Evolutionary conservation across 2,888 invertebrate genomes (phyloP), one percentile per base, ranked within the genome.

Genomic region (Caenorhabditis sinica): DNA sequence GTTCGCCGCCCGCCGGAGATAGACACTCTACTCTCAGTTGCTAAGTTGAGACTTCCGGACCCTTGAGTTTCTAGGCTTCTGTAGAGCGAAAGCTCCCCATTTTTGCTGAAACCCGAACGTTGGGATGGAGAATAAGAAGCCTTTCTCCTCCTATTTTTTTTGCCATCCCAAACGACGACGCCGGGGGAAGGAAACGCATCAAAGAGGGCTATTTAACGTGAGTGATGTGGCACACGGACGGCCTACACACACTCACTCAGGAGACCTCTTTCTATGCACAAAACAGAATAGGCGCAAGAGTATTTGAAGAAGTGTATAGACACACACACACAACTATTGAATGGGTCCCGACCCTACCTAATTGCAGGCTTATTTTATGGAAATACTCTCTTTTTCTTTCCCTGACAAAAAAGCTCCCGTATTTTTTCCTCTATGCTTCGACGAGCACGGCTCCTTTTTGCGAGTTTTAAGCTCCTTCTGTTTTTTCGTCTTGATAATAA

Each of bases 331-430:
- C 53, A 69, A 69, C 65, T 72, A 68, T 65, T 76, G 66, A 53
- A 69, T 76, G 76, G 76, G 68, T 45, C 43, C 53, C 69, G 28
- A 23, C 56, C 23, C 33, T 69, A 69, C 71, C 65, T 76, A 73
- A 76, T 83, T 83, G 71, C 58, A 71, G 83, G 76, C 76, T 73
- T 76, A 72, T 82, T 82, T 72, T 75, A 82, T 65, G 28, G 60
- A 71, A 75, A 72, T 49, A 53, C 51, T 56, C 30, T 28, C 23
- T 33, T 9, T 20, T 43, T 43, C 43, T 45, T 43, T 68, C 40
- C 2, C 49, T 49, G 15, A 2, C 9, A 3, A 2, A 56, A 9
- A 56, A 28, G 56, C 25, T 13, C 25, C 15, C 56, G 20, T 36
- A 11, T 25, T 28, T 51, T 63, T 65, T 53, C 36, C 36, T 20